These are phyloP conservation scores for Pseudopodoces humilis DNA, from an alignment of 2,113 vertebrate genomes.

Conservation along the genomic window DNA sequence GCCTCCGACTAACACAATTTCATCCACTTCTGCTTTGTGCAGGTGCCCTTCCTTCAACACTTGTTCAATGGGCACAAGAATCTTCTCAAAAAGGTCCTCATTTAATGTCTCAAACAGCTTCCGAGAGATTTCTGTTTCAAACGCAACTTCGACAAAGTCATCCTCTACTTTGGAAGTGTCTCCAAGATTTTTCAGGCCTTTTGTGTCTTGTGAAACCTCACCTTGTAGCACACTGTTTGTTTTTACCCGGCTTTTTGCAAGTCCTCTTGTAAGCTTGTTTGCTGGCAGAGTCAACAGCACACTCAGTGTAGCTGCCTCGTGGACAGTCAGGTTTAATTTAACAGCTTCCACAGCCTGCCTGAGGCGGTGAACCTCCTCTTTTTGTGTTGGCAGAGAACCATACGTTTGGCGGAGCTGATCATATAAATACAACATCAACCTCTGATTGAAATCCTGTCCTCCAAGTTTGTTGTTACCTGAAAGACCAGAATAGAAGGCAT, in stretches of 20 bases:
- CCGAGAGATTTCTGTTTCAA: conserved; percentile 81
- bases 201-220: neutral
- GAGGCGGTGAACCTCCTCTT: conserved; percentile 91
- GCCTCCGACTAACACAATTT: conserved; percentile 93
- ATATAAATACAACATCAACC: conserved; percentile 85
- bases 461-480: conserved; percentile 97
- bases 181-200: neutral
- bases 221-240: neutral
- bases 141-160: conserved; percentile 64
- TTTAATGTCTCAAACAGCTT: conserved; percentile 90
- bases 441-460: conserved; percentile 97
- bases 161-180: neutral
- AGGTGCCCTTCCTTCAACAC: conserved; percentile 88
- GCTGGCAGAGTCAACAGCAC: conserved; percentile 78
- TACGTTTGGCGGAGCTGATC: conserved; percentile 79
- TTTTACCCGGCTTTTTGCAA: neutral
- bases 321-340: conserved; percentile 90
- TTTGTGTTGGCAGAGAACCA: conserved; percentile 80
- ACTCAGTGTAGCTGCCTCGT: conserved; percentile 68
- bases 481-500: conserved; percentile 8
- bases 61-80: conserved; percentile 86
- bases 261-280: neutral
- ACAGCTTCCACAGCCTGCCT: conserved; percentile 89
- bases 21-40: conserved; percentile 86
- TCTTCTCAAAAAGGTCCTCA: conserved; percentile 93